Evolutionary conservation across 2,797 vertebrate genomes (phyloP).

Genomic region (Glyptemys insculpta): DNA sequence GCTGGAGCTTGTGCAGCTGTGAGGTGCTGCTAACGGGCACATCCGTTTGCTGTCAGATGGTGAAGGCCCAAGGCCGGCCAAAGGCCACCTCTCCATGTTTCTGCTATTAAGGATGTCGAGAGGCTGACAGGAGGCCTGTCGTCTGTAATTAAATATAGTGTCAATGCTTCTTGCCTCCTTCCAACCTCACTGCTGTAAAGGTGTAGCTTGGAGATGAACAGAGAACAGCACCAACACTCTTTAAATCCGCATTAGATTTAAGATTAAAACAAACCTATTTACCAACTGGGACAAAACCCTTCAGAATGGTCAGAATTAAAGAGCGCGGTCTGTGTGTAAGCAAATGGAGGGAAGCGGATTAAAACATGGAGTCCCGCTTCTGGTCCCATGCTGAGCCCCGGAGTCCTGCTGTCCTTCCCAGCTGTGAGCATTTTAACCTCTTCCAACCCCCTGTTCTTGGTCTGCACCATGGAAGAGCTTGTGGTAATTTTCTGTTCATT

Average conservation of each 20-base stretch:
- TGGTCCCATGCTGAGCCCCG: neutral
- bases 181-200: neutral
- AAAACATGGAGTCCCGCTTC: neutral
- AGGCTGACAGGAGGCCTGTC: constrained; percentile 1
- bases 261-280: neutral
- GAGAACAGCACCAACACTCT: neutral
- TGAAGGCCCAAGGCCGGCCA: constrained; percentile 32
- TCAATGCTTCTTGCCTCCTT: neutral
- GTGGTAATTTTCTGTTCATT: neutral
- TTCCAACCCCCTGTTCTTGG: neutral
- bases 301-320: neutral
- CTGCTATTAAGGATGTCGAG: rapidly evolving
- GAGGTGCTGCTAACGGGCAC: constrained; percentile 22
- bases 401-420: neutral
- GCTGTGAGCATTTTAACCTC: neutral
- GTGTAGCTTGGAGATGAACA: neutral
- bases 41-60: neutral
- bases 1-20: neutral
- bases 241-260: neutral
- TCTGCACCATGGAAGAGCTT: neutral
- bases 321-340: neutral
- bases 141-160: neutral
- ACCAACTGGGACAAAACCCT: neutral
- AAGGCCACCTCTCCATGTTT: neutral
- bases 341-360: neutral